These are phyloP conservation scores for Myrmecophaga tridactyla DNA, from an alignment of 2,113 vertebrate species.

Conservation along the genomic window DNA sequence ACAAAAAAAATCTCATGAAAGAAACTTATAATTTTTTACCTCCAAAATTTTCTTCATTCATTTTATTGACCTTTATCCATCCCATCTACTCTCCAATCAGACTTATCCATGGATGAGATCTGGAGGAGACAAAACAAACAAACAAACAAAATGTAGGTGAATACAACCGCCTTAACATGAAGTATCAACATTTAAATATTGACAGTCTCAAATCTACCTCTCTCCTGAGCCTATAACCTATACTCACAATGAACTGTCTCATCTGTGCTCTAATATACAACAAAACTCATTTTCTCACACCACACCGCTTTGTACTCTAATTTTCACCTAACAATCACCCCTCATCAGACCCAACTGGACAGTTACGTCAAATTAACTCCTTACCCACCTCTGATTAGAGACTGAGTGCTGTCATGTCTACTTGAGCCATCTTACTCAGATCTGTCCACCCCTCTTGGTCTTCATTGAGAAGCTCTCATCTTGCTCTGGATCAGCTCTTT, in stretches of 20 bases:
- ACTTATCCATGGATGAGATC: too few relatives aligned
- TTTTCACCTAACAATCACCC: not conserved
- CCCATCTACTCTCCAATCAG: not conserved
- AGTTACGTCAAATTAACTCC: not conserved
- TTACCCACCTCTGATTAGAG: not conserved
- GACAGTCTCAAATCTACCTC: not conserved
- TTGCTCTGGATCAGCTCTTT: too few relatives aligned
- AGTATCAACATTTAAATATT: not conserved
- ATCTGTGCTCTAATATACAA: not conserved
- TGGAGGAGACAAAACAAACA: not conserved
- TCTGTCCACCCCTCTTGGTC: accelerated
- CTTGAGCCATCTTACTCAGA: not conserved
- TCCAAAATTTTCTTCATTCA: not conserved
- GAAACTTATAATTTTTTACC: not conserved
- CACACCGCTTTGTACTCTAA: not conserved
- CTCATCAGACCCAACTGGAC: not conserved
- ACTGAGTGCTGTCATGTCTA: too few relatives aligned
- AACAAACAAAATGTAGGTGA: not conserved
- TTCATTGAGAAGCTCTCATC: not conserved
- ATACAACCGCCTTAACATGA: not conserved
- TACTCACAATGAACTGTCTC: not conserved
- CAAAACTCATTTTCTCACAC: not conserved
- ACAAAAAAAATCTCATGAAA: not conserved
- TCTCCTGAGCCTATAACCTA: not conserved
- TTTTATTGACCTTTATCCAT: not conserved